Conservation (phyloP, 2,797 vertebrate genomes). For the Pipistrellus pipistrellus region DNA sequence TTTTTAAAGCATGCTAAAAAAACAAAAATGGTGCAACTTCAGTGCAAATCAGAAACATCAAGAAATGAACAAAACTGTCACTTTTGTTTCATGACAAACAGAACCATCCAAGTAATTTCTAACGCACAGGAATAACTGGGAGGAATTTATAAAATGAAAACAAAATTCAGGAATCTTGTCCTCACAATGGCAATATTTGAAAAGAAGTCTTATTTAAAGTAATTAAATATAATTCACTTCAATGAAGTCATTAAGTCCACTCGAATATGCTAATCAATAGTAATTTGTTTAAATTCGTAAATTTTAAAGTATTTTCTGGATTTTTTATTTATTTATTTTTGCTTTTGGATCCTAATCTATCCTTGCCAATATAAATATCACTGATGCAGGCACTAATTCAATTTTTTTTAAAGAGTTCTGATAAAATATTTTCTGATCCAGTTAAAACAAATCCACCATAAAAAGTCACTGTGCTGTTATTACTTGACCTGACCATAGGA, state of each 20-base stretch:
- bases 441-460: not conserved
- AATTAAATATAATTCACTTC: slow-evolving; percentile 52
- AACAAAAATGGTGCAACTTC: not conserved
- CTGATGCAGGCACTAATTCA: not conserved
- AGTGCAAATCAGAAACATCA: not conserved
- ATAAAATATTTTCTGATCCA: slow-evolving; percentile 39
- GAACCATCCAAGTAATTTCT: not conserved
- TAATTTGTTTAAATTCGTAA: slow-evolving; percentile 57
- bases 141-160: slow-evolving; percentile 25
- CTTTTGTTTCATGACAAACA: slow-evolving; percentile 46
- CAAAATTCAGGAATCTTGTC: slow-evolving; percentile 32
- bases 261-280: slow-evolving; percentile 4
- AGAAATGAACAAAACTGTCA: slow-evolving; percentile 49
- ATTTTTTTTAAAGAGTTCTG: slow-evolving; percentile 14
- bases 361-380: not conserved
- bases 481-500: slow-evolving; percentile 23
- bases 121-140: not conserved
- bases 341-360: slow-evolving; percentile 24
- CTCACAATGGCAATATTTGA: not conserved
- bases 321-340: not conserved
- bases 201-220: slow-evolving; percentile 56
- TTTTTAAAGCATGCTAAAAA: not conserved
- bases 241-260: not conserved
- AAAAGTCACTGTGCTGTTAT: not conserved
- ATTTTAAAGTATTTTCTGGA: slow-evolving; percentile 34